These are phyloP conservation scores for Columbina picui DNA, from an alignment of 2,113 vertebrate species.

Conservation along the genomic window DNA sequence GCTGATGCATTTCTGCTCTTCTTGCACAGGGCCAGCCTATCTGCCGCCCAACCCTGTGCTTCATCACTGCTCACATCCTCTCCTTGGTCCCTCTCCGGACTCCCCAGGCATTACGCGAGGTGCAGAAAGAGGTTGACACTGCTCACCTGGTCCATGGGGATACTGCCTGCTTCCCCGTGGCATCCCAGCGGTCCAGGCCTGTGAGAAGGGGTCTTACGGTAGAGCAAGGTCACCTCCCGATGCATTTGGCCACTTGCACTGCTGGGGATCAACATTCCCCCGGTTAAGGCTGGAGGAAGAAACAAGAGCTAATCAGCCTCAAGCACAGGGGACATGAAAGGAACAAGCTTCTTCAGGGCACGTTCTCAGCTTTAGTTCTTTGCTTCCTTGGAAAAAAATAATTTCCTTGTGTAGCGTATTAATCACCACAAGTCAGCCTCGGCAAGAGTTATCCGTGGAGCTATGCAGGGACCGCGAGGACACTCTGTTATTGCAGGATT, in stretches of 20 bases:
- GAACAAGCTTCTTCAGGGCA: neutral
- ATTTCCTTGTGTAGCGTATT: neutral
- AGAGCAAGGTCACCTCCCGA: neutral
- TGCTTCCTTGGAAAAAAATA: neutral
- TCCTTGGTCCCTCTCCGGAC: neutral
- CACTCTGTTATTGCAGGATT: neutral
- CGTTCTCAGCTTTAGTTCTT: neutral
- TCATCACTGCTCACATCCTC: neutral
- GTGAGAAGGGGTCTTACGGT: fast-evolving
- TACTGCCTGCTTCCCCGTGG: neutral
- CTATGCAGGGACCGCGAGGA: neutral
- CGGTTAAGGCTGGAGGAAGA: neutral
- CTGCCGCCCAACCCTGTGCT: neutral
- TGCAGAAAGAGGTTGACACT: neutral
- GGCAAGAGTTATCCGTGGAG: constrained; percentile 11
- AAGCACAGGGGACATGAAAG: neutral
- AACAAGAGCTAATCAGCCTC: constrained; percentile 4
- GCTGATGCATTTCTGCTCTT: neutral
- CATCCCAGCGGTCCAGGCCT: neutral
- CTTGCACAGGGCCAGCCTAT: neutral
- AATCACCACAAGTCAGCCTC: constrained; percentile 31
- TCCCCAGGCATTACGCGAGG: no score
- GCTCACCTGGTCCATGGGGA: neutral
- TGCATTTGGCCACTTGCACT: neutral
- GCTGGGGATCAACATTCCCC: neutral